Evolutionary conservation across 2,797 vertebrate species (phyloP).

Genomic region (Lateolabrax maculatus): DNA sequence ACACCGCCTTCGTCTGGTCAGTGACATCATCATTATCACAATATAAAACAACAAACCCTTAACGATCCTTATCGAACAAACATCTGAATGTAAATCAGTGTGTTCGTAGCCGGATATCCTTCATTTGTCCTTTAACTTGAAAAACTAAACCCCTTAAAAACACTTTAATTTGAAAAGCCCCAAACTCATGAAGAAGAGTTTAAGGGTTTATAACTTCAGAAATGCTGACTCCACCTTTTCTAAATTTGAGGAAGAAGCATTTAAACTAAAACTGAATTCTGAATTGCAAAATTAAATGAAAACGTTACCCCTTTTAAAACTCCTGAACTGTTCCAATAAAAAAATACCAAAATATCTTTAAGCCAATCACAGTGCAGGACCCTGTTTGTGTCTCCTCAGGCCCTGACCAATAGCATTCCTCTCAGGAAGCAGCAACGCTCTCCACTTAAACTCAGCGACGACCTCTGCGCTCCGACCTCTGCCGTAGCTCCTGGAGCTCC

Average conservation of each 20-base stretch:
- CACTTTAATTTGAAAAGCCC: too few species aligned
- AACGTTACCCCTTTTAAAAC: too few species aligned
- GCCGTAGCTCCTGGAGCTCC: slow-evolving; percentile 12
- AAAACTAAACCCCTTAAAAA: neutral
- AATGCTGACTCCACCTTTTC: too few species aligned
- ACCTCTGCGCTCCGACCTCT: slow-evolving; percentile 10
- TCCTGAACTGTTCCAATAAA: too few species aligned
- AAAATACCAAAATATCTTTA: too few species aligned
- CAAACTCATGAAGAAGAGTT: neutral
- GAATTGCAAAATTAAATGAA: too few species aligned
- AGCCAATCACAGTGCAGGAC: slow-evolving; percentile 32
- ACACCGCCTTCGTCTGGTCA: slow-evolving; percentile 76
- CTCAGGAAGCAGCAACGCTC: slow-evolving; percentile 30
- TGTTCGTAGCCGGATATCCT: neutral
- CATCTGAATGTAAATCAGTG: neutral
- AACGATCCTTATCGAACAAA: too few species aligned
- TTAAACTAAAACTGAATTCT: too few species aligned
- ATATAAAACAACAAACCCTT: too few species aligned
- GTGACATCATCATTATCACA: slow-evolving; percentile 32
- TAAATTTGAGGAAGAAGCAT: too few species aligned
- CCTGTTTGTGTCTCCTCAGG: slow-evolving; percentile 51
- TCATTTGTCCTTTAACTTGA: neutral
- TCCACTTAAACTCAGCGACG: neutral
- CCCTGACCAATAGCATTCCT: slow-evolving; percentile 57
- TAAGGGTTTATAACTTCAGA: too few species aligned